These are phyloP conservation scores for Probosciger aterrimus DNA, from an alignment of 2,113 vertebrate species.

Conservation along the genomic window DNA sequence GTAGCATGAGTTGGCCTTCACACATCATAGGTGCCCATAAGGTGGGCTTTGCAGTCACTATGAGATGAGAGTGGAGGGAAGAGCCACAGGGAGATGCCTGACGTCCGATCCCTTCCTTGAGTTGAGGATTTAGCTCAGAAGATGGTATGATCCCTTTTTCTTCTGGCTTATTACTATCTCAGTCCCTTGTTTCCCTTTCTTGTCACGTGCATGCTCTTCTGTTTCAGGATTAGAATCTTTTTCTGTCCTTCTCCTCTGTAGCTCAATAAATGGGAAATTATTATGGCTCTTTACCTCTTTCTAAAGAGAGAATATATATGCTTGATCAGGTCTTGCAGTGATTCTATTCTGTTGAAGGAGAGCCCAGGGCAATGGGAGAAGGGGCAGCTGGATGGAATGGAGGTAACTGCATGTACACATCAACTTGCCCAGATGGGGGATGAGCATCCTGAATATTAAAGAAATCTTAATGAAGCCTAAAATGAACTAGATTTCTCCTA, in stretches of 20 bases:
- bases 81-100: not conserved
- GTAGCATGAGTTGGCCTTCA: not conserved
- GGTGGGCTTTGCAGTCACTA: not conserved
- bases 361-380: not conserved
- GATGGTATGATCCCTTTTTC: not conserved
- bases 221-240: constrained; percentile 35
- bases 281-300: constrained; percentile 7
- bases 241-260: not conserved
- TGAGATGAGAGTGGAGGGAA: not conserved
- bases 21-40: not conserved
- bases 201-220: constrained; percentile 12
- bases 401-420: not conserved
- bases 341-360: not conserved
- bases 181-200: constrained; percentile 1
- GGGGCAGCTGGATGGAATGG: not conserved
- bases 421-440: not conserved
- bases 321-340: not conserved
- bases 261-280: constrained; percentile 30
- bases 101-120: not conserved
- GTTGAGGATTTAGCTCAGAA: not conserved
- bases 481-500: not conserved
- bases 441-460: not conserved
- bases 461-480: not conserved
- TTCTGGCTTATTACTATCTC: not conserved
- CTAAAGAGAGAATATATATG: not conserved